A percentile compares a stretch with the other conserved stretches of the same genome.
These are phyloP conservation scores for Varroa destructor DNA, from an alignment of 1,140 invertebrate genomes.

Conservation along the genomic window DNA sequence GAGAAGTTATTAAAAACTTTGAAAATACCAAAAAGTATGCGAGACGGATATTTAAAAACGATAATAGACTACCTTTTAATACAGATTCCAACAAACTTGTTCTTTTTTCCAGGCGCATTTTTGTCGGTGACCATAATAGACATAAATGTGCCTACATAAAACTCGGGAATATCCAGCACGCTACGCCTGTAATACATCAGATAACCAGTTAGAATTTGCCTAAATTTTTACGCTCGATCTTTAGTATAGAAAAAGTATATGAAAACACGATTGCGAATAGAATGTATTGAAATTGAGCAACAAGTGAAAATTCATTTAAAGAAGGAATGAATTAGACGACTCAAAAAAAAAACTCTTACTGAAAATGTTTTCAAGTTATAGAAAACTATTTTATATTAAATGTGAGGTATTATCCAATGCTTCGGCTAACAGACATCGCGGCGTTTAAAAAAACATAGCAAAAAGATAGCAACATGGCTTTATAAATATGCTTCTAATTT, in stretches of 20 bases:
- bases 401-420: no score
- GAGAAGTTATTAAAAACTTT: no score
- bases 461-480: no score
- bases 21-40: no score
- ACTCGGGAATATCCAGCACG: slow-evolving; percentile 80
- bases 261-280: background rate
- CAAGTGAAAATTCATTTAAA: background rate
- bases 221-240: background rate
- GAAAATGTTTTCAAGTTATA: background rate
- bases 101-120: slow-evolving; percentile 68
- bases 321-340: background rate
- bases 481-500: no score
- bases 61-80: slow-evolving; percentile 47
- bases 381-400: no score
- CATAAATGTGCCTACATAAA: slow-evolving; percentile 90
- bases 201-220: background rate
- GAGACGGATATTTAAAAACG: no score
- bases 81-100: slow-evolving; percentile 90
- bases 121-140: slow-evolving; percentile 78
- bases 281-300: background rate
- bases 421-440: no score
- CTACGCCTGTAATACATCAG: slow-evolving; percentile 42
- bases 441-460: no score
- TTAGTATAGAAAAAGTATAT: background rate
- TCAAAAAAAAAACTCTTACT: background rate